Evolutionary conservation across 2,113 vertebrate genomes (phyloP).

Genomic region (Alces alces): DNA sequence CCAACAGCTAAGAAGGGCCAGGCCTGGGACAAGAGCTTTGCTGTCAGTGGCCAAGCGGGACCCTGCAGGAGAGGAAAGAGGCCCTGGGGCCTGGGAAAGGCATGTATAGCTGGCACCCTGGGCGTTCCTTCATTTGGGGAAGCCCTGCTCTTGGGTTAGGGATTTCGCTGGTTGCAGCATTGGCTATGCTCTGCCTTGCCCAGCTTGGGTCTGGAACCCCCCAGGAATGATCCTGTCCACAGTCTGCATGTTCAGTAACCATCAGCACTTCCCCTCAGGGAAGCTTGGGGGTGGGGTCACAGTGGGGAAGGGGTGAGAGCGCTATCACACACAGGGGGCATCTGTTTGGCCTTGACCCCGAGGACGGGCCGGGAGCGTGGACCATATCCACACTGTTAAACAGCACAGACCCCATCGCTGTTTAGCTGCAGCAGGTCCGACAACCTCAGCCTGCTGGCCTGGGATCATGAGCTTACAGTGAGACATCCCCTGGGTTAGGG

Average conservation of each 20-base stretch:
- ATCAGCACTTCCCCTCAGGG: accelerated
- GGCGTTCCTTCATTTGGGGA: no score
- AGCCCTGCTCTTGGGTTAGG: no score
- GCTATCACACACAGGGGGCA: accelerated
- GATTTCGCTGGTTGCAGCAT: accelerated
- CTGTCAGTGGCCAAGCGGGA: background rate
- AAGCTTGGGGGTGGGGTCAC: accelerated
- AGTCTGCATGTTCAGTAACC: accelerated
- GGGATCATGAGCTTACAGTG: accelerated
- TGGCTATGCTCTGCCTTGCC: background rate
- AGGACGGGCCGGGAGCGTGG: background rate
- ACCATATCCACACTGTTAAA: accelerated
- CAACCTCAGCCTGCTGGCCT: background rate
- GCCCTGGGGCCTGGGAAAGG: no score
- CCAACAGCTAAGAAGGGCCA: no score
- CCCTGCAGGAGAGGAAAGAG: background rate
- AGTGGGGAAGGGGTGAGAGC: accelerated
- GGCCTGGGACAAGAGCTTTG: background rate
- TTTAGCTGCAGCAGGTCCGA: accelerated
- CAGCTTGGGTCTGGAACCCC: background rate
- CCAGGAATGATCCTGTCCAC: background rate
- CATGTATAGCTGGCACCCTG: accelerated
- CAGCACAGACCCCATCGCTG: accelerated
- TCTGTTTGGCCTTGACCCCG: accelerated
- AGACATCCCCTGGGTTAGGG: background rate